A percentile compares a stretch with the other conserved stretches of the same genome.
These are phyloP conservation scores for Eupithecia pulchellata DNA, from an alignment of 2,888 invertebrate genomes.

Conservation along the genomic window DNA sequence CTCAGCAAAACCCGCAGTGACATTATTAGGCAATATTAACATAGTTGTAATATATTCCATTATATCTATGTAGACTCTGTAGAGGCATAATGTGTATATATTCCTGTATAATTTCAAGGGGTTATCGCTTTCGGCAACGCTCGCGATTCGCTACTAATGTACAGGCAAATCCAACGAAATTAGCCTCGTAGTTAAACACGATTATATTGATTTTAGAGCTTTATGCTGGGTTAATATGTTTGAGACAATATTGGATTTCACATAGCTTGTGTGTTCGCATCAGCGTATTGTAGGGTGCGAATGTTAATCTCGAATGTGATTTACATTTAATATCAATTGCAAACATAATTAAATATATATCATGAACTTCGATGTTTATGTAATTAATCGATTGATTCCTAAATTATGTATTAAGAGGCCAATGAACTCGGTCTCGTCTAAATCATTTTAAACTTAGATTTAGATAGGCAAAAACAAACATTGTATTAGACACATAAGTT, in stretches of 20 bases:
- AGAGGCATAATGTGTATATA: slow-evolving; percentile 19
- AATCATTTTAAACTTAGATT: no score
- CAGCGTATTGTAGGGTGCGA: slow-evolving; percentile 28
- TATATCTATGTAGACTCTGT: not conserved
- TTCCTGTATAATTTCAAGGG: slow-evolving; percentile 42
- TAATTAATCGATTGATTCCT: not conserved
- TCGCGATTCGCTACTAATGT: slow-evolving; percentile 52
- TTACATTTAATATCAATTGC: slow-evolving; percentile 26
- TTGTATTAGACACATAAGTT: no score
- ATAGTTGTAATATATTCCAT: slow-evolving; percentile 8
- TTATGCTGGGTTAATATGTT: slow-evolving; percentile 57
- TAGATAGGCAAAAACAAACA: no score
- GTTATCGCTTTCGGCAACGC: slow-evolving; percentile 53
- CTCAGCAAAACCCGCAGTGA: slow-evolving; percentile 11
- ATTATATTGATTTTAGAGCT: slow-evolving; percentile 68
- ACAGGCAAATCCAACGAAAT: slow-evolving; percentile 60
- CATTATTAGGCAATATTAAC: slow-evolving; percentile 15
- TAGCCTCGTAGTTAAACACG: slow-evolving; percentile 62
- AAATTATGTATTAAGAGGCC: not conserved
- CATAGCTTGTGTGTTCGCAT: slow-evolving; percentile 53
- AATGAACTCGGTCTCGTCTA: no score
- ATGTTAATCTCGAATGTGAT: slow-evolving; percentile 40
- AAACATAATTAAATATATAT: slow-evolving; percentile 28
- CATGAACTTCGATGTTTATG: not conserved
- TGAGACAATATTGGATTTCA: slow-evolving; percentile 61